Evolutionary conservation across 2,888 invertebrate species (phyloP).

Genomic region (Siphlonurus alternatus): DNA sequence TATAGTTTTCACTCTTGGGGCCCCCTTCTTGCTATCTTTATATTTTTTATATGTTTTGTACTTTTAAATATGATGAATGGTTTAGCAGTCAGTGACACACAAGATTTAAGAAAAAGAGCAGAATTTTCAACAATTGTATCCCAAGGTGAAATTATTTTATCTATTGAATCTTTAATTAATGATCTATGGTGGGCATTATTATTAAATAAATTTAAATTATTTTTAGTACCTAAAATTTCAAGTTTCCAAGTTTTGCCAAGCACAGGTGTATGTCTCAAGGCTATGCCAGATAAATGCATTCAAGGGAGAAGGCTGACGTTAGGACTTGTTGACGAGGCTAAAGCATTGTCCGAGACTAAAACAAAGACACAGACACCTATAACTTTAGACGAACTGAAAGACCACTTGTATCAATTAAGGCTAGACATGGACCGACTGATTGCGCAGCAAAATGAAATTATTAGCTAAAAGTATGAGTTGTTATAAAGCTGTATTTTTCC

Average conservation of each 20-base stretch:
- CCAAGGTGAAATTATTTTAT: not conserved
- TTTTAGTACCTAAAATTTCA: not conserved
- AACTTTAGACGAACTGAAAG: not conserved
- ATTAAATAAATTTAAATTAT: not conserved
- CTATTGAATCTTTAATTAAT: not conserved
- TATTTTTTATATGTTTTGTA: not conserved
- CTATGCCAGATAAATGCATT: not conserved
- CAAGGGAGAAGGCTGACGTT: not conserved
- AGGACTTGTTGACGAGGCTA: not conserved
- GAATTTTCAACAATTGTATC: not conserved
- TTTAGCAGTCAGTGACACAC: not conserved
- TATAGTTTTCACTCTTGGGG: not conserved
- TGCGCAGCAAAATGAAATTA: not conserved
- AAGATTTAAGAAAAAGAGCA: not conserved
- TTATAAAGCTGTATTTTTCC: too few species aligned
- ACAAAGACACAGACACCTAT: not conserved
- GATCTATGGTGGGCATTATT: not conserved
- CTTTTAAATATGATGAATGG: not conserved
- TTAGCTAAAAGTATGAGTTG: too few species aligned
- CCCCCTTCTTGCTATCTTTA: not conserved
- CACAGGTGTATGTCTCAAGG: not conserved
- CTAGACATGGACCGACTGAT: not conserved
- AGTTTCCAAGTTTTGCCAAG: not conserved
- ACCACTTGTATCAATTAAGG: not conserved
- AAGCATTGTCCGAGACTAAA: not conserved